Evolutionary conservation across 2,113 vertebrate genomes (phyloP), one percentile per base, ranked within the genome.

Genomic region (Carettochelys insculpta): DNA sequence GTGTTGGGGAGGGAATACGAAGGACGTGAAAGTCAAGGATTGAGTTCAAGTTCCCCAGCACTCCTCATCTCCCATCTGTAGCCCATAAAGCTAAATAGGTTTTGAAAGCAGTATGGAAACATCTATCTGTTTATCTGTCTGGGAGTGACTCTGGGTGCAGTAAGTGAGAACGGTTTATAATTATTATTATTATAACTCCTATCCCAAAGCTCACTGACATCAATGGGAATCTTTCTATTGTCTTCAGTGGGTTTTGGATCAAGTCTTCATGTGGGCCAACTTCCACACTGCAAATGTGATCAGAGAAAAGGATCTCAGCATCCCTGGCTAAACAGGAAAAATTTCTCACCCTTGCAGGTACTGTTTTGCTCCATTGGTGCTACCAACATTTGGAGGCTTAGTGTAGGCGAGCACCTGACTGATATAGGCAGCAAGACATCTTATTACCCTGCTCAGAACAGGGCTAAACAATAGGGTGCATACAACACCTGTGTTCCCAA

Each of bases 211-310:
- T 47, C 43, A 31, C 77, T 29, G 61, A 76, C 41, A 25, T 52
- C 29, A 31, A 12, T 0, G 65, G 50, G 73, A 87, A 68, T 8
- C 19, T 5, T 25, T 1, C 11, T 1, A 0, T 11, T 48, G 11
- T 48, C 43, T 75, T 89, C 17, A 29, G 43, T 45, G 51, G 77
- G 45, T 85, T 73, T 54, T 83, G 87, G 65, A 83, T 24, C 27
- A 79, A 29, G 48, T 80, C 9, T 75, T 77, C 11, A 53, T 24
- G 47, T 0, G 0, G 7, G 34, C 73, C 7, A 24, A 24, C 50
- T 77, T 0, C 0, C 47, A 50, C 43, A 29, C 50, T 45, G 31
- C 58, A 78, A 20, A 0, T 8, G 27, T 10, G 41, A 38, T 41
- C 77, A 77, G 53, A 38, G 51, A 54, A 41, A 75, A 75, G 88